Evolutionary conservation across 1,140 invertebrate species (phyloP), one percentile per base, ranked within the genome.

Genomic region (Bombus cullumanus): DNA sequence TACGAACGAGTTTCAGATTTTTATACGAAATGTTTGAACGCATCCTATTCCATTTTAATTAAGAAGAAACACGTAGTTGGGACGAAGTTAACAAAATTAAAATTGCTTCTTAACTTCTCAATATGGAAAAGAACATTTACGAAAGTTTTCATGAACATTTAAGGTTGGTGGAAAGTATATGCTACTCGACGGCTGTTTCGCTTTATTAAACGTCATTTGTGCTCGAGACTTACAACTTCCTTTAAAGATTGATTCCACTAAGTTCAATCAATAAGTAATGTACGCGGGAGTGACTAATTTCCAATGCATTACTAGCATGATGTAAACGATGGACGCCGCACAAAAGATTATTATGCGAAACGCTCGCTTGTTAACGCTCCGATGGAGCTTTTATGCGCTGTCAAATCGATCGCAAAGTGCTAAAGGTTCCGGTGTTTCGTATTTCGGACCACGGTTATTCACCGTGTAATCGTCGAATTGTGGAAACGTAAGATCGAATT

Each of bases 121-220:
- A 25, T 13, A 13, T 41, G 31, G 5, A 22, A 6, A 28, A 12
- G 10, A 13, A 31, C 57, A 47, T 75, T 37, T 53, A 22, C 28
- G 10, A 34, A 57, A 75, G 43, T 28, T 71, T 71, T 13, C 22
- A 10, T 22, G 41, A 79, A 68, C 43, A 3, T 47, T 47, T 47
- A 34, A 68, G 25, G 15, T 39, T 12, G 3, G 22, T 25, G 22
- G 1, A 39, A 37, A 13, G 37, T 69, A 39, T 28, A 28, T 69
- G 31, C 8, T n/a, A 25, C 47, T 47, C 68, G 31, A 73, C 4
- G 39, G 18, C 41, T 43, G 18, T 75, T 64, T 10, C 25, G 53
- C 59, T 75, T 83, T 76, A 83, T 83, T 77, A 68, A 68, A 68
- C 81, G 43, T 68, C 59, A 66, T 47, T 83, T 34, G 15, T 37